A percentile compares a stretch with the other conserved stretches of the same genome.
Conservation (phyloP, 2,113 vertebrate genomes). For the Mellivora capensis region DNA sequence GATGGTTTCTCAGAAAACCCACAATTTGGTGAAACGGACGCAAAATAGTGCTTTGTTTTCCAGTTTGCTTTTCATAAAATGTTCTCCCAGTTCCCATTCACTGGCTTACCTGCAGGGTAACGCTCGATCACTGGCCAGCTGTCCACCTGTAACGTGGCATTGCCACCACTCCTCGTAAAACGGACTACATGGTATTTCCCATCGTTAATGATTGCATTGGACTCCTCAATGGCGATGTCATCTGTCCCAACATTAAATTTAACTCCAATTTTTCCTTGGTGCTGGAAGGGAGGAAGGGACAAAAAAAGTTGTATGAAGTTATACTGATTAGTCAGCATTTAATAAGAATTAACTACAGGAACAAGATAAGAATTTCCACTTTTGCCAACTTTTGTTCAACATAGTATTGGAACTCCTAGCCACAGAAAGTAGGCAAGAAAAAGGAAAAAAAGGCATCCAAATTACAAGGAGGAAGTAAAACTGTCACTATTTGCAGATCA, state of each 20-base stretch:
- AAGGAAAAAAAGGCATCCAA: background rate
- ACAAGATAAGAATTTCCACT: background rate
- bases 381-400: background rate
- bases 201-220: constrained; percentile 98
- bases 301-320: constrained; percentile 44
- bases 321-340: constrained; percentile 45
- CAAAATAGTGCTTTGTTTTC: constrained; percentile 57
- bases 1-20: constrained; percentile 64
- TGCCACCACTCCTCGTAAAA: constrained; percentile 98
- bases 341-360: background rate
- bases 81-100: background rate
- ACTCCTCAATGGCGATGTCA: constrained; percentile 98
- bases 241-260: constrained; percentile 99
- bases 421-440: background rate
- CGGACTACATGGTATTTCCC: constrained; percentile 99
- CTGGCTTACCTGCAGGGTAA: constrained; percentile 96
- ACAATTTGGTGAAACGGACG: constrained; percentile 37
- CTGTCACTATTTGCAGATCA: background rate
- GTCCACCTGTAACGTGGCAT: constrained; percentile 99
- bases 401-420: background rate
- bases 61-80: constrained; percentile 2
- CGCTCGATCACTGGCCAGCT: constrained; percentile 98
- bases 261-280: constrained; percentile 97
- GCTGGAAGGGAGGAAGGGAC: constrained; percentile 79
- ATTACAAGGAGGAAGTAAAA: background rate